Evolutionary conservation across 92 coral and sea anemone species (phyloP).

Genomic region (Pocillopora grandis): DNA sequence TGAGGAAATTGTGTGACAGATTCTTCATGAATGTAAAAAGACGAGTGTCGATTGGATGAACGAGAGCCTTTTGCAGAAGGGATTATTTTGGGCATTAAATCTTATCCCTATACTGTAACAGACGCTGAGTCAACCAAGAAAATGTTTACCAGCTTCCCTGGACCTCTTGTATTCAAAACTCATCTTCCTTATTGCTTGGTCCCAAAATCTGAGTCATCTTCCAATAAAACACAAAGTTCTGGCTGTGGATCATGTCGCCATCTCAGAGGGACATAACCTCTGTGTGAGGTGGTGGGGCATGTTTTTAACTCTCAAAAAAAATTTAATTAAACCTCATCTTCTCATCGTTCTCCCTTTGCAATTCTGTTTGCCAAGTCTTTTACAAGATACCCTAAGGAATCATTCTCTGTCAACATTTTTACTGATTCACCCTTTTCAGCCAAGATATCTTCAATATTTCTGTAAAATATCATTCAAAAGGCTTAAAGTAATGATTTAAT

Average conservation of each 20-base stretch:
- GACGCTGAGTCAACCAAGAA: slow-evolving; percentile 4
- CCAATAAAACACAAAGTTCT: too few species aligned
- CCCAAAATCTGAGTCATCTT: background rate
- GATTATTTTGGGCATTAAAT: background rate
- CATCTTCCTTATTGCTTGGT: slow-evolving; percentile 21
- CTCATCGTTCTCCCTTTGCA: background rate
- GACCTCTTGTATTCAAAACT: slow-evolving; percentile 44
- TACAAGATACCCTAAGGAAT: slow-evolving; percentile 65
- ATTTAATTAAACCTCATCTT: background rate
- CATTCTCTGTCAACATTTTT: slow-evolving; percentile 54
- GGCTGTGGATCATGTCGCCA: too few species aligned
- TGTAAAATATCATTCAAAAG: slow-evolving; percentile 21
- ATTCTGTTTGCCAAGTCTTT: slow-evolving; percentile 12
- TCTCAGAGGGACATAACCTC: too few species aligned
- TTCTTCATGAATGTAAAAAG: slow-evolving; percentile 33
- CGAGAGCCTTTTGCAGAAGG: slow-evolving; percentile 31
- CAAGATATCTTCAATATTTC: slow-evolving; percentile 93
- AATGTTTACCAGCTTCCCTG: slow-evolving; percentile 28
- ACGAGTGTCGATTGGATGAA: slow-evolving; percentile 26
- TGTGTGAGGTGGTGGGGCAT: too few species aligned
- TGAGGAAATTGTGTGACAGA: slow-evolving; percentile 42
- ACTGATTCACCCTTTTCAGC: slow-evolving; percentile 84
- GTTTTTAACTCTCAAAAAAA: background rate
- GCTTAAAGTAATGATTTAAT: background rate
- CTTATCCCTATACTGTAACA: background rate